Evolutionary conservation across 2,797 vertebrate species (phyloP), one percentile per base, ranked within the genome.

Genomic region (Pogoniulus pusillus): DNA sequence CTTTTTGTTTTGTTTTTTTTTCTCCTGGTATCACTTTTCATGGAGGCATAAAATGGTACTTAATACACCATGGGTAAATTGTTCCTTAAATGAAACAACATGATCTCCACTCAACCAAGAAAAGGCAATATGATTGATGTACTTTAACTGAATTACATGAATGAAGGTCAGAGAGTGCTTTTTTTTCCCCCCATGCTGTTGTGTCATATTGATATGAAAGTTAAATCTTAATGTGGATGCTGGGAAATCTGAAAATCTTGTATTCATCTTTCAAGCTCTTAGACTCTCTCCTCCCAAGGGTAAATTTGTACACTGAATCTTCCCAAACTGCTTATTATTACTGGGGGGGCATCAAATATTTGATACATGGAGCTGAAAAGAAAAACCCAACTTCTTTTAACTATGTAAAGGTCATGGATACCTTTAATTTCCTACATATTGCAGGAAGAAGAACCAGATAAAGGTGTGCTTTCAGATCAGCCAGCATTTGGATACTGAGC

Each of bases 21-120:
- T 75, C 87, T 63, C 54, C 66, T 20, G 49, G 2, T 49, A 71
- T 64, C 32, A 5, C 65, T 72, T 92, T 89, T 85, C 53, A 84
- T 20, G 22, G 51, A 74, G 22, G 37, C 66, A 79, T 93, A 93
- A 84, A 85, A 47, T 72, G 16, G 29, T 92, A 70, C 65, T 96
- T 96, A 95, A 94, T 88, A 95, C 17, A 91, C 47, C 47, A 30
- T 34, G 32, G 39, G 22, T 30, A 93, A 96, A 90, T 96, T 93
- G 72, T 94, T 94, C 89, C 74, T 82, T 77, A 95, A 96, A 95
- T 95, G 87, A 93, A 96, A 91, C 57, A 92, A 72, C 59, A 77
- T 29, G 51, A 80, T 89, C 69, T 91, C 74, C 74, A 92, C 22
- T 94, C 66, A 95, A 66, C 80, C 76, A 79, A 58, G 70, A 73